Base-by-base conservation (phyloP, 2,113 vertebrate species). In the Seriola dumerili region DNA sequence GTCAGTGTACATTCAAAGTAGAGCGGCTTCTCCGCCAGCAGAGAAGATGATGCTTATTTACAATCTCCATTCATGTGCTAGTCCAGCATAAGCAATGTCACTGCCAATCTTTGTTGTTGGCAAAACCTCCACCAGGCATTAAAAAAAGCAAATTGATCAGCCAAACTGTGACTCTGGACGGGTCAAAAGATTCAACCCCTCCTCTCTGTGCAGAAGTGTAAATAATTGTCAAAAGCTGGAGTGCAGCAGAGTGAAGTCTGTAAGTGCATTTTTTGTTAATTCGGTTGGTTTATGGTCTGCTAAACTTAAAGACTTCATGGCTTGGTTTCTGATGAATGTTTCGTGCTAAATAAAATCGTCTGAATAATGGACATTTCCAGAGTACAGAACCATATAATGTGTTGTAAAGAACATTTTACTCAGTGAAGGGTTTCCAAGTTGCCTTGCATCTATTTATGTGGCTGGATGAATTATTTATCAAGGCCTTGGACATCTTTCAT, bases 151-250 rank as follows among this genome's bases (percentile, higher is more conserved):
- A 88, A 91, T 63, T 62, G 90, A 85, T 88, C 52, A 2, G 25
- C 76, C 81, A 80, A 85, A 87, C 52, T 75, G 65, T 88, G 89
- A 88, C 83, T 90, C 67, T 86, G 73, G 68, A 78, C 0, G 68
- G 89, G 83, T 89, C 80, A 73, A 58, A 80, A 78, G 81, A 89
- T 90, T 75, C 71, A 87, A 86, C 86, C 83, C 81, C 64, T 52
- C 46, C 0, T 62, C 84, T 87, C 58, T 46, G 84, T 57, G 65
- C 52, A 74, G 58, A 83, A 90, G 78, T 84, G 87, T 90, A 84
- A 91, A 89, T 87, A 86, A 88, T 74, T 73, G 76, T 85, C 48
- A 52, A 44, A 86, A 78, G 57, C 80, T 75, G 2, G 3, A 74
- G 76, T 44, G 59, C 79, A 76, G 73, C 80, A 52, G 72, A 86